phyloP scores from a whole-genome alignment of 2,888 invertebrate species.

The Gasteruption jaculator region DNA sequence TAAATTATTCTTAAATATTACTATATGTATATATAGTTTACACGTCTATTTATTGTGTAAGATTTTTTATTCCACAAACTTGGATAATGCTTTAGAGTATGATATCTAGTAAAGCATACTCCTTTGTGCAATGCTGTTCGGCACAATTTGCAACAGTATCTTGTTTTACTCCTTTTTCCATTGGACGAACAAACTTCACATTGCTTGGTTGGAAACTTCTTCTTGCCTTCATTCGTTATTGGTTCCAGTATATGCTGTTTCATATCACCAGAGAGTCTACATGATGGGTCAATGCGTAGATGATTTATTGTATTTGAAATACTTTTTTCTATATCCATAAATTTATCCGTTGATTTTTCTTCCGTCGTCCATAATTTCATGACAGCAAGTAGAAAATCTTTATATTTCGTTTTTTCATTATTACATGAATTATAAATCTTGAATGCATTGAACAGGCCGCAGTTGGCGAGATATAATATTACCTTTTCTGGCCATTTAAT shows the following conservation, averaged over 20 bases:
- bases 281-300: slow-evolving; percentile 12
- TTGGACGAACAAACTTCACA: slow-evolving; percentile 17
- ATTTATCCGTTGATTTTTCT: slow-evolving; percentile 10
- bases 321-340: slow-evolving; percentile 16
- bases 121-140: slow-evolving; percentile 11
- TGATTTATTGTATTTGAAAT: slow-evolving; percentile 15
- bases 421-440: slow-evolving; percentile 14
- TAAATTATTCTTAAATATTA: slow-evolving; percentile 4
- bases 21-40: slow-evolving; percentile 1
- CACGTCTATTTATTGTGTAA: slow-evolving; percentile 3
- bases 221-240: slow-evolving; percentile 14
- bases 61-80: slow-evolving; percentile 12
- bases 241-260: slow-evolving; percentile 15
- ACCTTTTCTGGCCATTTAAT: slow-evolving; percentile 20
- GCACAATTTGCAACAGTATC: slow-evolving; percentile 14
- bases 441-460: slow-evolving; percentile 16
- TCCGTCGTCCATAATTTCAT: slow-evolving; percentile 14
- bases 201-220: slow-evolving; percentile 16
- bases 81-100: slow-evolving; percentile 12
- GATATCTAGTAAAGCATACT: slow-evolving; percentile 11
- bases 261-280: slow-evolving; percentile 16
- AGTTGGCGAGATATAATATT: slow-evolving; percentile 17
- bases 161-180: slow-evolving; percentile 13
- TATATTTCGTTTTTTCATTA: slow-evolving; percentile 16
- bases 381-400: slow-evolving; percentile 16